Evolutionary conservation across 2,888 invertebrate species (phyloP).

Genomic region (Nephrotoma appendiculata): DNA sequence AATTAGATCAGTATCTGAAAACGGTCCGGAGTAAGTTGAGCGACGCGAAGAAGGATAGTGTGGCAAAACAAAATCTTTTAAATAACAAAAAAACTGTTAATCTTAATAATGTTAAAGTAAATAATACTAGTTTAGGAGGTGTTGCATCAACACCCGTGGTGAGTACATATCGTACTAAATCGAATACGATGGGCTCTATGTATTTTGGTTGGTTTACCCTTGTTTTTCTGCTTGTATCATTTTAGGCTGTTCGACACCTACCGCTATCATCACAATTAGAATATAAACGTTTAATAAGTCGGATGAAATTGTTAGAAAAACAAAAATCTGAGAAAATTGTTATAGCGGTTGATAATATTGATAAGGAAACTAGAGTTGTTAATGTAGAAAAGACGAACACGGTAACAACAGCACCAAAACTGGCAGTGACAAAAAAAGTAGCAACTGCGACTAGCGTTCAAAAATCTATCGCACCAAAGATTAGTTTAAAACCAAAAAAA

Average conservation of each 20-base stretch:
- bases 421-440: not conserved
- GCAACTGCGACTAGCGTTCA: not conserved
- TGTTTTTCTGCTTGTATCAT: not conserved
- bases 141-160: slow-evolving; percentile 21
- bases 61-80: not conserved
- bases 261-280: slow-evolving; percentile 29
- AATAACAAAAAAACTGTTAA: not conserved
- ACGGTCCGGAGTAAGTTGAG: slow-evolving; percentile 21
- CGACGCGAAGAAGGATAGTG: slow-evolving; percentile 3
- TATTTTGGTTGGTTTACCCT: not conserved
- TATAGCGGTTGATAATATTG: not conserved
- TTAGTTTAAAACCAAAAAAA: not conserved
- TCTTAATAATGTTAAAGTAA: not conserved
- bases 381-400: not conserved
- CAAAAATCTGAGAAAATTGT: slow-evolving; percentile 16
- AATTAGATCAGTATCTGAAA: slow-evolving; percentile 25
- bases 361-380: not conserved
- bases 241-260: slow-evolving; percentile 29
- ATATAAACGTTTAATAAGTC: slow-evolving; percentile 26
- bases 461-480: not conserved
- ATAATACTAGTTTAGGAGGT: not conserved
- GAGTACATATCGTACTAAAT: slow-evolving; percentile 12
- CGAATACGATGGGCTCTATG: not conserved
- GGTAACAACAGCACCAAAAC: not conserved
- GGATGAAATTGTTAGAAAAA: slow-evolving; percentile 29